These are phyloP conservation scores for Hirtodrosophila trivittata DNA, from an alignment of 2,888 invertebrate species.

Conservation along the genomic window DNA sequence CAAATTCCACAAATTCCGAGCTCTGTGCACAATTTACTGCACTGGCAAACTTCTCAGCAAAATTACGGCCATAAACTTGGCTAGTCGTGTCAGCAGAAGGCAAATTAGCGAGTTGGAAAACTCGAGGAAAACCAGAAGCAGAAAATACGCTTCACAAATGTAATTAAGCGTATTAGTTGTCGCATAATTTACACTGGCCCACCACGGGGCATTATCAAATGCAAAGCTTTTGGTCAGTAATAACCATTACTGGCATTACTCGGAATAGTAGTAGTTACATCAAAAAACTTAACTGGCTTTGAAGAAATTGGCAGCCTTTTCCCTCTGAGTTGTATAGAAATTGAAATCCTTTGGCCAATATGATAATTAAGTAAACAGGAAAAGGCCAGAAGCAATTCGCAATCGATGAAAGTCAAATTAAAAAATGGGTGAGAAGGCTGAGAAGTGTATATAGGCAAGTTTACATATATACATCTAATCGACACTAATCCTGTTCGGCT, in stretches of 20 bases:
- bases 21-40: constrained; percentile 55
- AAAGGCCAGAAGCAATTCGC: no score
- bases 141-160: constrained; percentile 16
- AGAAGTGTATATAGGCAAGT: no score
- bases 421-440: no score
- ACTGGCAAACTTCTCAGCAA: constrained; percentile 65
- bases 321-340: no score
- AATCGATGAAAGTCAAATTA: no score
- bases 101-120: constrained; percentile 46
- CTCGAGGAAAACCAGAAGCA: not conserved
- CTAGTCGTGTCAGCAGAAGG: constrained; percentile 56
- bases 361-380: no score
- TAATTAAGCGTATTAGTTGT: constrained; percentile 61
- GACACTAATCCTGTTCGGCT: no score
- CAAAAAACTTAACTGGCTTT: not conserved
- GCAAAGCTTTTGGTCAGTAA: constrained; percentile 44
- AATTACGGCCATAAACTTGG: constrained; percentile 67
- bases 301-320: no score
- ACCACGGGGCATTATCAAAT: constrained; percentile 39
- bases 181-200: constrained; percentile 45
- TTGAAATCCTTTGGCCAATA: no score
- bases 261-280: not conserved
- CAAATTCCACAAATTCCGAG: constrained; percentile 16
- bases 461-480: no score
- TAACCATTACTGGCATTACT: constrained; percentile 27